Evolutionary conservation across 1,140 invertebrate genomes (phyloP).

Genomic region (Euura saliciscinereae): DNA sequence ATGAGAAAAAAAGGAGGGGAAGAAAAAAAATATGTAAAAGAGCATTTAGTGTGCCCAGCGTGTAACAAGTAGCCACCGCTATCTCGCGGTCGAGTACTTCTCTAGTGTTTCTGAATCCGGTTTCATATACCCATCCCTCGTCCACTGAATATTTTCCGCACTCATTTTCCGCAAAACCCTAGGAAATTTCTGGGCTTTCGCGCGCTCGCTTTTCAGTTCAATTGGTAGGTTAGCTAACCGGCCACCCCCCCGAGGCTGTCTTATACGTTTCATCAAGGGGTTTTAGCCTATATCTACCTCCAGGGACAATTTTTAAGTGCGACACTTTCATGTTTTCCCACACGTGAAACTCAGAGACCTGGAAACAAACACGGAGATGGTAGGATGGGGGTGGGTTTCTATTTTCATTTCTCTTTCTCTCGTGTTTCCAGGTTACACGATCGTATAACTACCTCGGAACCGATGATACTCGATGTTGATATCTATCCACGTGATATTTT

Average conservation of each 20-base stretch:
- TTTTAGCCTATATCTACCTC: neutral
- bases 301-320: neutral
- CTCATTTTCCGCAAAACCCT: neutral
- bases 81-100: too few species aligned
- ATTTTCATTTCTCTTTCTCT: constrained; percentile 2
- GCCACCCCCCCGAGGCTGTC: neutral
- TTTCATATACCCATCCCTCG: too few species aligned
- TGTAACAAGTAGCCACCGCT: neutral
- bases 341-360: constrained; percentile 6
- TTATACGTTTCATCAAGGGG: neutral
- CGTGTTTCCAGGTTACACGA: neutral
- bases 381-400: neutral
- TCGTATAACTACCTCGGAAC: too few species aligned
- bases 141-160: too few species aligned
- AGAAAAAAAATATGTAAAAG: neutral
- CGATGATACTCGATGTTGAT: too few species aligned
- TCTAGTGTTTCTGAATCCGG: too few species aligned
- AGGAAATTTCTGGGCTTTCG: neutral
- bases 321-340: neutral
- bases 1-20: neutral
- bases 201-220: neutral
- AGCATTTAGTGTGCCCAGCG: neutral
- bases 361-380: neutral
- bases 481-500: too few species aligned
- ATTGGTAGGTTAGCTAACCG: neutral